Evolutionary conservation across 2,888 invertebrate species (phyloP).

Genomic region (Cremastinae sp.): DNA sequence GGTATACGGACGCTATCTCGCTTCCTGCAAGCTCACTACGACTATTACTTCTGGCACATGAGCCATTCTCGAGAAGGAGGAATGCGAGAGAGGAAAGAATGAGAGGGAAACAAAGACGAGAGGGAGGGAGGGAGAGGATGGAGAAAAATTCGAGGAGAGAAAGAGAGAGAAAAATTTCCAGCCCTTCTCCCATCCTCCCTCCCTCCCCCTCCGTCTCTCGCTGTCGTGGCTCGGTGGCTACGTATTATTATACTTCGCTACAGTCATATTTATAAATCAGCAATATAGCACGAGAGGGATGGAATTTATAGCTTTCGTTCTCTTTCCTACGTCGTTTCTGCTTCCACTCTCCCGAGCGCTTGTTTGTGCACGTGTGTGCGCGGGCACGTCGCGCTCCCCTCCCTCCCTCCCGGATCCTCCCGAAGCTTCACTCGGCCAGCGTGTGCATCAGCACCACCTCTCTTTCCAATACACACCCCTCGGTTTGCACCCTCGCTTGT

Average conservation of each 20-base stretch:
- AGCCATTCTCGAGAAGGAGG: slow-evolving; percentile 44
- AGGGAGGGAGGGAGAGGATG: slow-evolving; percentile 52
- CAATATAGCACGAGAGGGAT: slow-evolving; percentile 80
- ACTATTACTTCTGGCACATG: slow-evolving; percentile 9
- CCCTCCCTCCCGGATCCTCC: slow-evolving; percentile 44
- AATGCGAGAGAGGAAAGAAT: slow-evolving; percentile 22
- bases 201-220: slow-evolving; percentile 68
- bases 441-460: slow-evolving; percentile 46
- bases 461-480: slow-evolving; percentile 56
- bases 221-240: slow-evolving; percentile 74
- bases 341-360: slow-evolving; percentile 63
- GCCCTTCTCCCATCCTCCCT: too few species aligned
- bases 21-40: slow-evolving; percentile 4
- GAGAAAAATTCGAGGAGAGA: slow-evolving; percentile 35
- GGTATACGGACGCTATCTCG: slow-evolving; percentile 6
- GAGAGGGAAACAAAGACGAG: slow-evolving; percentile 42
- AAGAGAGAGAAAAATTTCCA: slow-evolving; percentile 33
- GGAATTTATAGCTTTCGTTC: slow-evolving; percentile 80
- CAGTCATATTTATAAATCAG: slow-evolving; percentile 82
- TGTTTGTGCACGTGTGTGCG: slow-evolving; percentile 54
- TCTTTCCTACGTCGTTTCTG: slow-evolving; percentile 80
- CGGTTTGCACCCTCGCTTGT: slow-evolving; percentile 50
- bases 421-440: slow-evolving; percentile 56
- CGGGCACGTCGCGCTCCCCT: slow-evolving; percentile 43
- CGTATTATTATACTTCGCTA: slow-evolving; percentile 81